Conservation (phyloP, 2,888 invertebrate species). For the Volucella bombylans region DNA sequence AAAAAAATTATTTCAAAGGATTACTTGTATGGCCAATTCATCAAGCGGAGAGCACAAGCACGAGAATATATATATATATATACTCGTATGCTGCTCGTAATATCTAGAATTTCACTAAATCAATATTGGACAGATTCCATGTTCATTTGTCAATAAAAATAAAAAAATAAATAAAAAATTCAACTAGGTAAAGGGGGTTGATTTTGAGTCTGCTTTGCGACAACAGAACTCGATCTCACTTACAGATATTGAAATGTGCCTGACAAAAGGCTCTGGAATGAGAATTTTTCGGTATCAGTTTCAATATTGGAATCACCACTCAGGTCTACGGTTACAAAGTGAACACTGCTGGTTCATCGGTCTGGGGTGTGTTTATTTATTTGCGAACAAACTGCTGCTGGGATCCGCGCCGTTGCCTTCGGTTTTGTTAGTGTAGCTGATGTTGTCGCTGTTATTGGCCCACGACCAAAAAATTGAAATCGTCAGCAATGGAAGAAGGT, state of each 20-base stretch:
- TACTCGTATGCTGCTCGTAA: neutral
- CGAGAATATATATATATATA: too few species aligned
- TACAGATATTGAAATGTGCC: constrained; percentile 43
- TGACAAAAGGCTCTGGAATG: constrained; percentile 26
- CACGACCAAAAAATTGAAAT: constrained; percentile 29
- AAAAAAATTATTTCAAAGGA: constrained; percentile 46
- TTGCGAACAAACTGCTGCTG: constrained; percentile 29
- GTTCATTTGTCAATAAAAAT: constrained; percentile 66
- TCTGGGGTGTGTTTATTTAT: constrained; percentile 58
- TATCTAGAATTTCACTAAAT: constrained; percentile 61
- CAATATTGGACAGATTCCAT: constrained; percentile 71
- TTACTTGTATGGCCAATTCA: constrained; percentile 49
- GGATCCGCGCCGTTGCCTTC: neutral
- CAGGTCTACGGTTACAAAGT: constrained; percentile 43
- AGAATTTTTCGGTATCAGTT: constrained; percentile 49
- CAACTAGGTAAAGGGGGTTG: neutral
- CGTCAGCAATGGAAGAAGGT: constrained; percentile 22
- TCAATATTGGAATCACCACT: constrained; percentile 52
- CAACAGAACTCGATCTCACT: constrained; percentile 39
- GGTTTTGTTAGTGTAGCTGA: constrained; percentile 7
- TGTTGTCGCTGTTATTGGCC: constrained; percentile 26
- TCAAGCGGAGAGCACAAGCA: neutral
- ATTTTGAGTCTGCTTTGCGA: constrained; percentile 19
- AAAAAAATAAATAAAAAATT: neutral
- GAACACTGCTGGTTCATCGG: constrained; percentile 47